Evolutionary conservation across 2,797 vertebrate species (phyloP).

Genomic region (Lindbergichthys nudifrons): DNA sequence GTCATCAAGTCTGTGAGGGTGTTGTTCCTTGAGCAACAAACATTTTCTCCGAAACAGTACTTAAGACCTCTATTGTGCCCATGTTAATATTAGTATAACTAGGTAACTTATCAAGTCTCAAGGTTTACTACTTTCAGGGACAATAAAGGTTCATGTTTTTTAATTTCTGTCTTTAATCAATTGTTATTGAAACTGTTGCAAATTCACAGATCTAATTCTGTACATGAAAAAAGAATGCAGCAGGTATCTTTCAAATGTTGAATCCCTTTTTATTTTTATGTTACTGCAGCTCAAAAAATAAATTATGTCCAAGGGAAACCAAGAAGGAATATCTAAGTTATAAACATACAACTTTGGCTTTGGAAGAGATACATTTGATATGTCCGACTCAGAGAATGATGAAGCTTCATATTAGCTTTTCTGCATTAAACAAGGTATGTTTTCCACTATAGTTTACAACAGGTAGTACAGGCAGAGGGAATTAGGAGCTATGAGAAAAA

Average conservation of each 20-base stretch:
- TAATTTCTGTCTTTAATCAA: neutral
- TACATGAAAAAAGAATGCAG: too few relatives aligned
- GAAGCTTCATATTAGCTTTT: too few relatives aligned
- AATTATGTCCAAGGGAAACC: neutral
- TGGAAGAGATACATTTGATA: neutral
- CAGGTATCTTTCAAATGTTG: too few relatives aligned
- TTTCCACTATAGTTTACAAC: neutral
- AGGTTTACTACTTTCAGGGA: neutral
- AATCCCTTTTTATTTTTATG: neutral
- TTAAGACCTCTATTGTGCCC: neutral
- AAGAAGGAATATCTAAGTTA: neutral
- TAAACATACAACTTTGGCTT: neutral
- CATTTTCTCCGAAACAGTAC: neutral
- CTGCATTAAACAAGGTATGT: too few relatives aligned
- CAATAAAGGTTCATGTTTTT: neutral
- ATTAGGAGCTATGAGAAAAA: neutral
- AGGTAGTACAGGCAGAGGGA: too few relatives aligned
- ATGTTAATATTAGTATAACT: neutral
- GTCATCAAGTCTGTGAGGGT: conserved; percentile 1
- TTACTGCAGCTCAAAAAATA: neutral
- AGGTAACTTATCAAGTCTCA: neutral
- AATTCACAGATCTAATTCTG: too few relatives aligned
- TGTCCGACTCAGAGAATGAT: neutral
- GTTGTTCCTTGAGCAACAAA: neutral
- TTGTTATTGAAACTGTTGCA: neutral